Evolutionary conservation across 2,797 vertebrate species (phyloP).

Genomic region (Pangasius macronema): DNA sequence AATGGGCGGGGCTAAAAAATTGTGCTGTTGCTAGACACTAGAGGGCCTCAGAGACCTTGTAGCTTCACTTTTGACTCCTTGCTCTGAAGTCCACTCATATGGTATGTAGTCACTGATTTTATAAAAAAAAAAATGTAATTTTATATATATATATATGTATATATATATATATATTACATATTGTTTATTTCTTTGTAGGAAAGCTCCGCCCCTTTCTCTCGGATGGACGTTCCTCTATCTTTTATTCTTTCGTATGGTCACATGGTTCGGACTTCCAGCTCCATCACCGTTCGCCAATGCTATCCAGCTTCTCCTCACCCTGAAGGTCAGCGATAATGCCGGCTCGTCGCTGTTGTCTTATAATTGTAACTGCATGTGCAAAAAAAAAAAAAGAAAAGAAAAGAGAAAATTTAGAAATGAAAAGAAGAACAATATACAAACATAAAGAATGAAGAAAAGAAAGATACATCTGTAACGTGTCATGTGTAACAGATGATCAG

Average conservation of each 20-base stretch:
- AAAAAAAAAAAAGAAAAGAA: too few species aligned
- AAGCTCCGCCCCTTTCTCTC: slow-evolving; percentile 80
- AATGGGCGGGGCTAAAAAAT: neutral
- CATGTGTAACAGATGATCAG: slow-evolving; percentile 83
- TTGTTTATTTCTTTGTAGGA: slow-evolving; percentile 64
- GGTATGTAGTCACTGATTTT: too few species aligned
- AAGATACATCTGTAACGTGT: neutral
- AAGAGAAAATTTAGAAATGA: too few species aligned
- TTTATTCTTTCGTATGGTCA: slow-evolving; percentile 83
- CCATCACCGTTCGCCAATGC: slow-evolving; percentile 89
- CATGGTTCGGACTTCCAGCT: slow-evolving; percentile 75
- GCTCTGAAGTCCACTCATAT: too few species aligned
- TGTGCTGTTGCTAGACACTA: neutral
- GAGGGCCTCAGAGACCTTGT: neutral
- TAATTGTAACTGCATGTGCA: neutral
- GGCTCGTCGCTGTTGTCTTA: neutral
- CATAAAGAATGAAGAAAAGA: neutral
- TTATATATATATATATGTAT: neutral
- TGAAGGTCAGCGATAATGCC: slow-evolving; percentile 78
- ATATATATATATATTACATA: neutral
- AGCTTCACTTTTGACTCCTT: neutral
- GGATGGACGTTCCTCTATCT: slow-evolving; percentile 91
- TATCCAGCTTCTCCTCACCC: slow-evolving; percentile 85
- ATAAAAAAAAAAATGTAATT: neutral
- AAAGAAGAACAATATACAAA: too few species aligned